Percentiles rank a stretch among this genome's conserved stretches.
phyloP scores from a whole-genome alignment of 2,797 vertebrate genomes.

The Melanotaenia trifasciata region DNA sequence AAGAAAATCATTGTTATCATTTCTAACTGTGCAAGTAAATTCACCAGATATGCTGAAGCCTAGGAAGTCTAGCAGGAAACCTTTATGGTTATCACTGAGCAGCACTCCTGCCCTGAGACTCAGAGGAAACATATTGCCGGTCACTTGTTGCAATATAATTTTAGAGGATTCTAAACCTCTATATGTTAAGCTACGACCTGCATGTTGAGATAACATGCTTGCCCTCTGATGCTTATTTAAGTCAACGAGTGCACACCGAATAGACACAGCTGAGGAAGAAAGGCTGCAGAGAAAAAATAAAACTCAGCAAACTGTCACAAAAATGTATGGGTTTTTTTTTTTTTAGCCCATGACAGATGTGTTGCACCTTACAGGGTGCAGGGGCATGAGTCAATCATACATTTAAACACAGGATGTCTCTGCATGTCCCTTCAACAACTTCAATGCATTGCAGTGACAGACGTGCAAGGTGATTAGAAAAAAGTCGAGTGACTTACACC shows the following conservation, averaged over 20 bases:
- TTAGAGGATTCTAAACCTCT: constrained; percentile 37
- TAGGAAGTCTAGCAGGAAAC: constrained; percentile 21
- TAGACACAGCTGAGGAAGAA: constrained; percentile 20
- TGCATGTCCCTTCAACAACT: constrained; percentile 47
- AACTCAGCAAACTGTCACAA: constrained; percentile 37
- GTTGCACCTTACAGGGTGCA: constrained; percentile 35
- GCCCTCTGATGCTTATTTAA: constrained; percentile 32
- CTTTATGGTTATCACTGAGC: constrained; percentile 43
- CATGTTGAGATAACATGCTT: constrained; percentile 46
- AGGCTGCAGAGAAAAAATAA: not conserved
- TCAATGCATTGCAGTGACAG: constrained; percentile 68
- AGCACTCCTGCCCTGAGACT: constrained; percentile 29
- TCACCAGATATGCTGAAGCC: constrained; percentile 20
- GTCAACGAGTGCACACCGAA: constrained; percentile 9
- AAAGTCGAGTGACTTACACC: constrained; percentile 62
- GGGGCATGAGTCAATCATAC: constrained; percentile 71
- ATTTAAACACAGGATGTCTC: constrained; percentile 48
- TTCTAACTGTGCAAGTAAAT: constrained; percentile 17
- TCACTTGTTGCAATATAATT: constrained; percentile 51
- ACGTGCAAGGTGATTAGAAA: constrained; percentile 65
- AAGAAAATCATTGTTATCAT: not conserved
- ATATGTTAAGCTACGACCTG: constrained; percentile 36
- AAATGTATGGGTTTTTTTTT: not conserved
- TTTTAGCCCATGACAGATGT: constrained; percentile 36
- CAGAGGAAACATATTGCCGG: constrained; percentile 25